Evolutionary conservation across 2,113 vertebrate species (phyloP).

Genomic region (Lagopus muta): DNA sequence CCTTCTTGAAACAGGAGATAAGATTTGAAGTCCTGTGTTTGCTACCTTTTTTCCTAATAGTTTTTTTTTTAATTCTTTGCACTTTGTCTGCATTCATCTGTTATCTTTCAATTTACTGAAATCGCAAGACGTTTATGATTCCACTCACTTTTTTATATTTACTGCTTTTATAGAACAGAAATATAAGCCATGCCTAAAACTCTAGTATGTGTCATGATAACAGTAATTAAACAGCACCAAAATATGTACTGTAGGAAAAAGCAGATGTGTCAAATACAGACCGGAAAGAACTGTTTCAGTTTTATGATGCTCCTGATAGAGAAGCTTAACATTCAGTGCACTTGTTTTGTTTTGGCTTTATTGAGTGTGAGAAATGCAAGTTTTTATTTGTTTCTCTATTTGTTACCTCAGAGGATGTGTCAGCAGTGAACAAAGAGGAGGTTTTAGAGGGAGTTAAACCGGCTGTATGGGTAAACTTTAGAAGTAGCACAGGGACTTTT

Average conservation of each 20-base stretch:
- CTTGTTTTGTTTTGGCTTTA: background rate
- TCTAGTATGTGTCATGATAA: background rate
- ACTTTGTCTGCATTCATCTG: background rate
- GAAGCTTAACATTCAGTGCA: background rate
- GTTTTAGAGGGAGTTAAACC: background rate
- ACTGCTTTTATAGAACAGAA: background rate
- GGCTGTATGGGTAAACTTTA: background rate
- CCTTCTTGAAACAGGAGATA: background rate
- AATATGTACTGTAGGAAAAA: background rate
- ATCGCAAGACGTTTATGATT: background rate
- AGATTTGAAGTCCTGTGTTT: background rate
- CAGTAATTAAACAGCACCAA: background rate
- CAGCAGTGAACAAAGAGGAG: background rate
- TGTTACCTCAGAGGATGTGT: rapidly evolving
- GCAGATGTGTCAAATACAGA: background rate
- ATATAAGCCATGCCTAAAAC: background rate
- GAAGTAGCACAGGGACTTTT: background rate
- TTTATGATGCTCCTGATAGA: background rate
- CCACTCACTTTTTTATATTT: background rate
- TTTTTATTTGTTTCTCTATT: background rate
- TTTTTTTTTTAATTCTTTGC: background rate
- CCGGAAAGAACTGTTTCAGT: background rate
- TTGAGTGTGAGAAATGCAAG: background rate
- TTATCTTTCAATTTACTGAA: background rate
- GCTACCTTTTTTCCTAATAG: background rate